Evolutionary conservation across 2,797 vertebrate species (phyloP), one percentile per base, ranked within the genome.

Genomic region (Mareca strepera): DNA sequence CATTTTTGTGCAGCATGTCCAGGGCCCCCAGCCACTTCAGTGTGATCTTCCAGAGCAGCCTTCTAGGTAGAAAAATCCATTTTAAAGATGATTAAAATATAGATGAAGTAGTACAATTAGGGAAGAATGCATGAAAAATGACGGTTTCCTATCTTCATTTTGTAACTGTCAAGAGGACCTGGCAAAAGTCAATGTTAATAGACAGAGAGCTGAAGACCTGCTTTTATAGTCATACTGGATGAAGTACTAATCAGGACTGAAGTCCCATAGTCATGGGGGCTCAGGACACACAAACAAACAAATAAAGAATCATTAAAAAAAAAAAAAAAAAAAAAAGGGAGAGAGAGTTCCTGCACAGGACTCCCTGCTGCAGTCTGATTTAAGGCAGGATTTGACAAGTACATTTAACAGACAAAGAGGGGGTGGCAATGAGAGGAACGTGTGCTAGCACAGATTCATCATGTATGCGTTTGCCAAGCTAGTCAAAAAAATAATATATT

Each of bases 361-460:
- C 50, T 28, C 26, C 50, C 50, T 56, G 29, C 29, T 84, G 48
- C 35, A 75, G 48, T 44, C 17, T n/a, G 44, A 0, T 78, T 76
- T 63, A 86, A 86, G 17, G n/a, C 53, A 95, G 53, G 41, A 91
- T 68, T 48, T 56, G 66, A 56, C 44, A 92, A 92, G 67, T 39
- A 56, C 53, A 41, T 48, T 63, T 72, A 88, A 90, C 90, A 66
- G 91, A 93, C 73, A 90, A 81, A 68, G 81, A 90, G 78, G 66
- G 63, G 48, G 91, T 83, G 90, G 77, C 39, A 95, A 29, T 26
- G 82, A 85, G 41, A 44, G 48, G 53, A 90, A 80, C n/a, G 44
- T 55, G 90, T 84, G 70, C 35, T 77, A 68, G 62, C 86, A 93
- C 37, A 87, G 64, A 88, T 88, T 93, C 75, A 67, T 79, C 81